A percentile compares a stretch with the other conserved stretches of the same genome.
phyloP scores from a whole-genome alignment of 2,113 vertebrate species.

The Fukomys damarensis region DNA sequence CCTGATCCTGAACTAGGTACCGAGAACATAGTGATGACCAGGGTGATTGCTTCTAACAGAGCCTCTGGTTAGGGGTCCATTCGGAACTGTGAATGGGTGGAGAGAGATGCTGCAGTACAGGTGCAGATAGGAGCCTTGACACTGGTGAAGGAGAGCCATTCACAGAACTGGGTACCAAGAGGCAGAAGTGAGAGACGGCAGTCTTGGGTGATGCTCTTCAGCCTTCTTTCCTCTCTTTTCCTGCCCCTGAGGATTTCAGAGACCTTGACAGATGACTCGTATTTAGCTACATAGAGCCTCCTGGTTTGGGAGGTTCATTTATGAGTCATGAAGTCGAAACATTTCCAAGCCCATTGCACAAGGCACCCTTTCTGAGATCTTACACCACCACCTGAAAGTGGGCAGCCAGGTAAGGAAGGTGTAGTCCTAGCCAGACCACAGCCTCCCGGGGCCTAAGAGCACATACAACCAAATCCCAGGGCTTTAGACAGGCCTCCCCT shows the following conservation, averaged over 20 bases:
- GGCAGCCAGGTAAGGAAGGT: not conserved
- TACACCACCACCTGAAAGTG: not conserved
- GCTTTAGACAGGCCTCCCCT: not conserved
- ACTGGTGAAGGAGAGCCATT: not conserved
- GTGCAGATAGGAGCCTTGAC: not conserved
- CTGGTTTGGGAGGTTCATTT: not conserved
- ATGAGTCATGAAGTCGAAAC: not conserved
- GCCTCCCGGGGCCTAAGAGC: not conserved
- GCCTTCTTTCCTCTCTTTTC: not conserved
- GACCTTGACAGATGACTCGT: not conserved
- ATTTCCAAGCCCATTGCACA: not conserved
- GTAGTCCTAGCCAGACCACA: not conserved
- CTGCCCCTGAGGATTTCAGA: not conserved
- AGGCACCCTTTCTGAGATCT: not conserved
- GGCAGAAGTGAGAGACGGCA: not conserved
- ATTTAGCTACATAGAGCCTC: not conserved
- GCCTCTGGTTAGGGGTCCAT: not conserved
- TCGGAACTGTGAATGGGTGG: not conserved
- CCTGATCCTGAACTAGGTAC: no score
- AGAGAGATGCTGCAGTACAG: not conserved
- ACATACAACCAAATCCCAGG: not conserved
- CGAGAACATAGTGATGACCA: not conserved
- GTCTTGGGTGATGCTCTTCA: not conserved
- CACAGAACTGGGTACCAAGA: not conserved
- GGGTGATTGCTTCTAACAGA: not conserved